phyloP scores from a whole-genome alignment of 1,140 invertebrate genomes.

The Melanaphis sacchari region DNA sequence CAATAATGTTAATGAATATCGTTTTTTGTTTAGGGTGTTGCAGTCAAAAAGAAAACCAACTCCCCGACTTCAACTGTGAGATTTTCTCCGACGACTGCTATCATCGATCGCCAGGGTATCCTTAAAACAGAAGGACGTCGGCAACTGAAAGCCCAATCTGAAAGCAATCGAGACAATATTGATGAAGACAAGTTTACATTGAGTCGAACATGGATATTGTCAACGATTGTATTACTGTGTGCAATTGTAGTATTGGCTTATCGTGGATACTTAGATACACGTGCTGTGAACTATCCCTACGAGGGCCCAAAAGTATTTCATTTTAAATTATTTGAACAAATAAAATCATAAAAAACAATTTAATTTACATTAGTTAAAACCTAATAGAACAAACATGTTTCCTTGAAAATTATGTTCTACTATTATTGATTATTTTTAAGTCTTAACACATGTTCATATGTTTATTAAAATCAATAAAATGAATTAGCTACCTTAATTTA shows the following conservation, averaged over 20 bases:
- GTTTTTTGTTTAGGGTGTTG: background rate
- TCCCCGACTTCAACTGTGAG: background rate
- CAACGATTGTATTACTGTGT: background rate
- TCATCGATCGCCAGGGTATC: background rate
- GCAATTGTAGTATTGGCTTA: background rate
- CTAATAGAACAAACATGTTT: background rate
- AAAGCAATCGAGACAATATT: background rate
- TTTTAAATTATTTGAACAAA: background rate
- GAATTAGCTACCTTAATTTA: background rate
- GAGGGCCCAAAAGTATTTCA: slow-evolving; percentile 36
- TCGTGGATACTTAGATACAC: slow-evolving; percentile 43
- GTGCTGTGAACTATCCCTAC: slow-evolving; percentile 37
- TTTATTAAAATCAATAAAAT: background rate
- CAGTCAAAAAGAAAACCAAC: background rate
- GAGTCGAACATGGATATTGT: background rate
- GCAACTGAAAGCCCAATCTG: background rate
- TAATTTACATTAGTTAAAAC: background rate
- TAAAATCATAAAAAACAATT: background rate
- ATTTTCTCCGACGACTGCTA: background rate
- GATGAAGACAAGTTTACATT: background rate
- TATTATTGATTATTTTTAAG: background rate
- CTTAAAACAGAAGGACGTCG: background rate
- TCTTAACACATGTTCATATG: background rate
- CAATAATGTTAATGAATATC: background rate
- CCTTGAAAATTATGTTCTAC: background rate